Evolutionary conservation across 23 tunicate genomes (phyloP).

Genomic region (Trididemnum clinides): DNA sequence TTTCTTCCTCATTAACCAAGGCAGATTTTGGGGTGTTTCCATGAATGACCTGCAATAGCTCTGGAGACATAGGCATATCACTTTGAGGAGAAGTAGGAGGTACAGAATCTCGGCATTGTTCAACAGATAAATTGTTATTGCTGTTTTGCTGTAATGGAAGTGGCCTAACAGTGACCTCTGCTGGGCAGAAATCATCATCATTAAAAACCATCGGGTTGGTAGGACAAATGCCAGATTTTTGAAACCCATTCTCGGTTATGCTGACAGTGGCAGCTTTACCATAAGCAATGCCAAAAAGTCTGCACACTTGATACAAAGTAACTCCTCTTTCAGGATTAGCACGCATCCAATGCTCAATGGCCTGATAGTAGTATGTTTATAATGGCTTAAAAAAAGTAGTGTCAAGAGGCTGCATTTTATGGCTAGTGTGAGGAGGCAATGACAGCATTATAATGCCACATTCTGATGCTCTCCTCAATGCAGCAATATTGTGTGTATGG

Average conservation of each 20-base stretch:
- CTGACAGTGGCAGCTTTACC: conserved; percentile 40
- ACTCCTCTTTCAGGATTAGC: conserved; percentile 41
- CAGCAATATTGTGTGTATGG: conserved; percentile 27
- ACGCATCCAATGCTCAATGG: conserved; percentile 39
- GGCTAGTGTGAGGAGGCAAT: conserved; percentile 43
- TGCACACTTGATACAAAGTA: conserved; percentile 14
- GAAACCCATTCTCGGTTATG: conserved; percentile 31
- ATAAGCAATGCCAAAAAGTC: conserved; percentile 36
- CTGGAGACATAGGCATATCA: too few species aligned
- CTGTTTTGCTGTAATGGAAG: too few species aligned
- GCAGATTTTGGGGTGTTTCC: too few species aligned
- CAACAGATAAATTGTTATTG: too few species aligned
- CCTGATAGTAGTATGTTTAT: conserved; percentile 21
- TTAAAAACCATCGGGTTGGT: conserved; percentile 12
- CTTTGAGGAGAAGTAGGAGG: too few species aligned
- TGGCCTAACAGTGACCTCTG: conserved; percentile 5
- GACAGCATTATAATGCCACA: conserved; percentile 40
- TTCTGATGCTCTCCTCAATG: conserved; percentile 10
- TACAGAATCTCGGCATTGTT: too few species aligned
- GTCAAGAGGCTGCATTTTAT: conserved; percentile 31
- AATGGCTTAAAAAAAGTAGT: conserved; percentile 40
- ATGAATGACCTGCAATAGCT: too few species aligned
- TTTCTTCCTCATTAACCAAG: too few species aligned
- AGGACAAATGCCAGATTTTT: conserved; percentile 34
- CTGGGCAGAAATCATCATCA: not conserved